These are phyloP conservation scores for Gymnocephalus cernua DNA, from an alignment of 2,113 vertebrate genomes.

Conservation along the genomic window DNA sequence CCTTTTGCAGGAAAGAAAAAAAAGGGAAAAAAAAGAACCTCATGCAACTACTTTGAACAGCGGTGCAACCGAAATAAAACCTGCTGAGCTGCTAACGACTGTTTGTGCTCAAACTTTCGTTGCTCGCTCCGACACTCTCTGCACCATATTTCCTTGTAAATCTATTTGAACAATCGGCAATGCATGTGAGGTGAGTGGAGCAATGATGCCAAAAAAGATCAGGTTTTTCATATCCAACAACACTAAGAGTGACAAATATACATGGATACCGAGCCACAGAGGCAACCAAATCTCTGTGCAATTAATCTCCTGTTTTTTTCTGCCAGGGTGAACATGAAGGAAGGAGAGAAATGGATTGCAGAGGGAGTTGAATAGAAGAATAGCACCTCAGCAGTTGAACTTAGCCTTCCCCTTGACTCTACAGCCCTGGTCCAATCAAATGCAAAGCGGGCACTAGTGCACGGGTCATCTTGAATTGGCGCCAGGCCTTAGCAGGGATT, in stretches of 20 bases:
- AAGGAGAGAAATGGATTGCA: slow-evolving; percentile 18
- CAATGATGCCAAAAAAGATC: slow-evolving; percentile 34
- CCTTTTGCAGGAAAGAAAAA: slow-evolving; percentile 5
- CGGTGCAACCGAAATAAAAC: slow-evolving; percentile 33
- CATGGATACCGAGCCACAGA: slow-evolving; percentile 42
- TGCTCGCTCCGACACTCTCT: slow-evolving; percentile 26
- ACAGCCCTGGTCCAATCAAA: slow-evolving; percentile 51
- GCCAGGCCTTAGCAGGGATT: slow-evolving; percentile 49
- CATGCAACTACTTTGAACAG: slow-evolving; percentile 50
- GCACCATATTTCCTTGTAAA: slow-evolving; percentile 21
- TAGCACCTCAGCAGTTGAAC: slow-evolving; percentile 19
- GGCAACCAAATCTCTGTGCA: slow-evolving; percentile 52
- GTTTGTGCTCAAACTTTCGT: slow-evolving; percentile 49
- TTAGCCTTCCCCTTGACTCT: slow-evolving; percentile 51
- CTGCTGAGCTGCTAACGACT: slow-evolving; percentile 24
- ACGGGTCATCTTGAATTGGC: slow-evolving; percentile 66
- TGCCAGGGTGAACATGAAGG: slow-evolving; percentile 27
- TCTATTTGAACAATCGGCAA: slow-evolving; percentile 62
- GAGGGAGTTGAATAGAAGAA: slow-evolving; percentile 27
- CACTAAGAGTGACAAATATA: slow-evolving; percentile 50
- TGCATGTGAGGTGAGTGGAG: slow-evolving; percentile 45
- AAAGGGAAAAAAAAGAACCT: slow-evolving; percentile 23
- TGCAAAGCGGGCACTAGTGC: slow-evolving; percentile 50
- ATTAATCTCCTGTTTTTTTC: slow-evolving; percentile 58
- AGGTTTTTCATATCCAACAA: slow-evolving; percentile 52